Evolutionary conservation across 2,888 invertebrate genomes (phyloP), one percentile per base, ranked within the genome.

Genomic region (Cantharis flavilabris): DNA sequence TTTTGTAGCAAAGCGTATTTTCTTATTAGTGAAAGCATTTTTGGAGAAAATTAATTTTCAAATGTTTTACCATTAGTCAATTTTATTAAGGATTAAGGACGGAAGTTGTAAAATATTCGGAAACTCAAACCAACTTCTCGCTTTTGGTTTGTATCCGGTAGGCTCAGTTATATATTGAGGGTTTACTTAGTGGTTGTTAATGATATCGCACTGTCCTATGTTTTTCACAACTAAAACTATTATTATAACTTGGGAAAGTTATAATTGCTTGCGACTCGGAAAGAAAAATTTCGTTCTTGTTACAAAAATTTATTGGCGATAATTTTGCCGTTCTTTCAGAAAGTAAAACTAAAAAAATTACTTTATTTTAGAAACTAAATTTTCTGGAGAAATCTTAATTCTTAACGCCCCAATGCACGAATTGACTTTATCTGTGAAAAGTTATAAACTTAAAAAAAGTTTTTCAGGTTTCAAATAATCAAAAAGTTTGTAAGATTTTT

Each of bases 81-180:
- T 75, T 75, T 71, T 18, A 30, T 75, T 28, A 49, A 75, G 71
- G 71, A 75, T 75, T 28, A 49, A 75, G 71, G 71, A 75, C 62
- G 75, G 74, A 74, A 74, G 75, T 65, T 26, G 75, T 75, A 75
- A 75, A 33, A 49, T 75, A 70, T 67, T 67, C 75, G 75, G 71
- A 71, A 64, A 75, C 71, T 63, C 73, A 62, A 30, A 63, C 69
- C 63, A 64, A 74, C 74, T 74, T 62, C 70, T 74, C 63, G 28
- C 62, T 70, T 69, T 70, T 33, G 49, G 74, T 62, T 70, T 70
- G 70, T 30, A 70, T 74, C 74, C 74, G 74, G 26, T 74, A 64
- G 69, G 13, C 28, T 49, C 23, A 26, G 70, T 69, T 74, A 62
- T 65, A 65, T 67, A 67, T 67, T 18, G 65, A 23, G 65, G 65